phyloP scores from a whole-genome alignment of 1,140 invertebrate species.

The Magallana angulata region DNA sequence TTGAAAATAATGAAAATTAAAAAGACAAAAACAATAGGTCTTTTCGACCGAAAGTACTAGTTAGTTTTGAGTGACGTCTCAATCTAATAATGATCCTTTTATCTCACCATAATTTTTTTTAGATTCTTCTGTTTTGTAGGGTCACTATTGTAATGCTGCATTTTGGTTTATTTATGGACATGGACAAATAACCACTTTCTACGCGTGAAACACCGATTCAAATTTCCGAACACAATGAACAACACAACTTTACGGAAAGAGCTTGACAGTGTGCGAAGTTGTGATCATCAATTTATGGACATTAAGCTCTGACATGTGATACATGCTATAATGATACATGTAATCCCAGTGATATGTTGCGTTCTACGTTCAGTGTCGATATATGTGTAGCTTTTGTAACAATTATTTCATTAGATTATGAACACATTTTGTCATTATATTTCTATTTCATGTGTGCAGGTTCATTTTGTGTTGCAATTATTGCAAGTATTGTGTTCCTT shows the following conservation, averaged over 20 bases:
- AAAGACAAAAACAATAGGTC: background rate
- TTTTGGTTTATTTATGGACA: slow-evolving; percentile 8
- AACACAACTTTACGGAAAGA: slow-evolving; percentile 1
- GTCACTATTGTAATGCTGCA: slow-evolving; percentile 4
- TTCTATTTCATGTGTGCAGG: no score
- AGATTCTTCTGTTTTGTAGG: slow-evolving; percentile 12
- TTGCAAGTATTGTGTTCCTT: no score
- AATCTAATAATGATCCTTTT: slow-evolving; percentile 15
- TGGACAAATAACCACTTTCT: slow-evolving; percentile 5
- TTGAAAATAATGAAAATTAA: background rate
- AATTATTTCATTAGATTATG: no score
- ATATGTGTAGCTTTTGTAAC: no score
- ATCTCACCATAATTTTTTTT: background rate
- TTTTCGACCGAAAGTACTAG: slow-evolving; percentile 4
- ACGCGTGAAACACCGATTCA: slow-evolving; percentile 9
- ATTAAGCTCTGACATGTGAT: background rate
- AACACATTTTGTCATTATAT: no score
- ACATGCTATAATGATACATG: background rate
- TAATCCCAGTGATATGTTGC: background rate
- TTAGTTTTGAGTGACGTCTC: slow-evolving; percentile 5
- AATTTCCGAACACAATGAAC: slow-evolving; percentile 5
- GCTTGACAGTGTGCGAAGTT: background rate
- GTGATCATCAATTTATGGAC: slow-evolving; percentile 5
- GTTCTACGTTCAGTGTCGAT: background rate
- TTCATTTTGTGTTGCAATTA: no score